Evolutionary conservation across 2,113 vertebrate species (phyloP).

Genomic region (Anthoscopus minutus): DNA sequence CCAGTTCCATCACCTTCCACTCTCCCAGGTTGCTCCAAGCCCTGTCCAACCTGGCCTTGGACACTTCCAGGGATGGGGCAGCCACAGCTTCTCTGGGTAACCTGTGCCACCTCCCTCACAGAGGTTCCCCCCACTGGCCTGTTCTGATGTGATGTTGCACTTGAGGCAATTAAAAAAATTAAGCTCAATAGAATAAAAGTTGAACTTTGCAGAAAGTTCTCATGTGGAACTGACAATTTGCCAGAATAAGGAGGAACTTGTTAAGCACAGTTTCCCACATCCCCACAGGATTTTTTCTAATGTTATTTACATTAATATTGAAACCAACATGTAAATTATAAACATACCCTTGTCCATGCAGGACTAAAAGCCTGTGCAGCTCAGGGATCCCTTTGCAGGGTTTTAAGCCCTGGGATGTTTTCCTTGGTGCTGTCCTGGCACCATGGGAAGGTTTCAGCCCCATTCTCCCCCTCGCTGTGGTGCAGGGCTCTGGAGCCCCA

Average conservation of each 20-base stretch:
- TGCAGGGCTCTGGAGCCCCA: neutral
- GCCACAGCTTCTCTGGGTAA: neutral
- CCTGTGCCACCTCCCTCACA: neutral
- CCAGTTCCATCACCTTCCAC: neutral
- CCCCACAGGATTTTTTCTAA: neutral
- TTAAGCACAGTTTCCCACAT: no score
- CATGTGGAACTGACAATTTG: accelerated
- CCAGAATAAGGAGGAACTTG: neutral
- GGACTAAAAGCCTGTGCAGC: neutral
- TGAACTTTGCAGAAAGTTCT: neutral
- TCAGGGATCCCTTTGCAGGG: accelerated
- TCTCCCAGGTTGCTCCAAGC: neutral
- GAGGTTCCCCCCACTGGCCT: neutral
- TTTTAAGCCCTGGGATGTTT: accelerated
- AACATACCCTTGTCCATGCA: accelerated
- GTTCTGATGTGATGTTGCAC: neutral
- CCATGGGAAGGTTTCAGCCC: neutral
- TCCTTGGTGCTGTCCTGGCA: neutral
- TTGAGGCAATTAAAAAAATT: accelerated
- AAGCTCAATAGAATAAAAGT: neutral
- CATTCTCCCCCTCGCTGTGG: neutral
- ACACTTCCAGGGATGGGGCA: neutral
- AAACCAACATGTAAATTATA: neutral
- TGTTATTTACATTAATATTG: neutral
- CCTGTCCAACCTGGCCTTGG: accelerated